phyloP scores from a whole-genome alignment of 2,888 invertebrate genomes.

The Pterostichus niger region DNA sequence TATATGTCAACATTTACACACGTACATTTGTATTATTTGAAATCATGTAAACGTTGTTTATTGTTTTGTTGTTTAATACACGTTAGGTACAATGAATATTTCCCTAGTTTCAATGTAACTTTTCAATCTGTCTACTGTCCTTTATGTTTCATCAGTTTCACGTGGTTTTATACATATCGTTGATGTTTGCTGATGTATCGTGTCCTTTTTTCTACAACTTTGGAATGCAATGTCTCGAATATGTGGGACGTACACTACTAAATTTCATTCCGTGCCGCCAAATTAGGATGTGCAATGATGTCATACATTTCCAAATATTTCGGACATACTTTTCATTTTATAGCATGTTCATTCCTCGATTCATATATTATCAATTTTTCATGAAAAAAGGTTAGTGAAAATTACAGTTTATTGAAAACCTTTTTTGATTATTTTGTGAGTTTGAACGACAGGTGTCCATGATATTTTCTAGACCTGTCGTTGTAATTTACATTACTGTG shows the following conservation, averaged over 20 bases:
- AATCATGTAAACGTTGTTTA: slow-evolving; percentile 32
- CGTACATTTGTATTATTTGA: slow-evolving; percentile 52
- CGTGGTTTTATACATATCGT: slow-evolving; percentile 64
- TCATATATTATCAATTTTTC: neutral
- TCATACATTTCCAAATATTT: neutral
- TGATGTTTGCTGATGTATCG: slow-evolving; percentile 45
- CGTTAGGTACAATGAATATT: slow-evolving; percentile 13
- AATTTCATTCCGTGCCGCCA: slow-evolving; percentile 1
- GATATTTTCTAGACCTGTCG: slow-evolving; percentile 19
- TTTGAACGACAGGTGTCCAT: slow-evolving; percentile 2
- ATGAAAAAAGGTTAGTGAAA: slow-evolving; percentile 1
- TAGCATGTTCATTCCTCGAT: neutral
- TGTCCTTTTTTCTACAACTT: slow-evolving; percentile 29
- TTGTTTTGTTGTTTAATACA: slow-evolving; percentile 50
- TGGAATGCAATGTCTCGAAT: slow-evolving; percentile 30
- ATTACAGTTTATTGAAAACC: neutral
- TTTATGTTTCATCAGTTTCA: slow-evolving; percentile 38
- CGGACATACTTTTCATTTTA: slow-evolving; percentile 1
- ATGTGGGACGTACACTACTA: slow-evolving; percentile 37
- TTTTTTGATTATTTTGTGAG: neutral
- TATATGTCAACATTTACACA: slow-evolving; percentile 46
- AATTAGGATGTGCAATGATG: slow-evolving; percentile 14
- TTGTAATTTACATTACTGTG: slow-evolving; percentile 25
- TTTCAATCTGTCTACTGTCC: slow-evolving; percentile 4
- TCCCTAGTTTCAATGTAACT: slow-evolving; percentile 24